Percentiles rank a stretch among this genome's conserved stretches.
Evolutionary conservation across 2,888 invertebrate species (phyloP).

Genomic region (Caenorhabditis sp.): DNA sequence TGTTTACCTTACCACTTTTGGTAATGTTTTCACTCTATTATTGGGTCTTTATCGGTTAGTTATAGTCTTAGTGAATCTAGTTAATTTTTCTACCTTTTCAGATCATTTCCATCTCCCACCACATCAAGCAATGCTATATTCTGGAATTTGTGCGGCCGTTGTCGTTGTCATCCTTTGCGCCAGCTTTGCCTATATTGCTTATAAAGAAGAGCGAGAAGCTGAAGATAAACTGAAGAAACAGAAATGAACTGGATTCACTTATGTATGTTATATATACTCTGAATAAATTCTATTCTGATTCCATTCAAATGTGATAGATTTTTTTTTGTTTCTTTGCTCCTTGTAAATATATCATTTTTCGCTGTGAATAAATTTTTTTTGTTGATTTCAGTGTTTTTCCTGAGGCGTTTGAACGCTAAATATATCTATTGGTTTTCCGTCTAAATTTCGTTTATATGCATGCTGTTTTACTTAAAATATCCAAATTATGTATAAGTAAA

Average conservation of each 20-base stretch:
- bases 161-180: slow-evolving; percentile 53
- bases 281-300: neutral
- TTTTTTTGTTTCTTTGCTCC: neutral
- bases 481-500: too few species aligned
- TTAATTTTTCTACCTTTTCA: slow-evolving; percentile 21
- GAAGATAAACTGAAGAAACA: slow-evolving; percentile 39
- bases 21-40: slow-evolving; percentile 60
- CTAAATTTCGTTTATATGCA: too few species aligned
- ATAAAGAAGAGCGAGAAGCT: slow-evolving; percentile 57
- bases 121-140: slow-evolving; percentile 57
- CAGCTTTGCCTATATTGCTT: slow-evolving; percentile 59
- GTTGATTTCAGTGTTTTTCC: neutral
- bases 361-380: neutral
- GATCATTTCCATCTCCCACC: slow-evolving; percentile 54
- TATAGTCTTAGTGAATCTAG: neutral
- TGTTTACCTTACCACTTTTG: slow-evolving; percentile 61
- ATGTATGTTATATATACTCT: neutral
- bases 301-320: neutral
- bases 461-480: too few species aligned
- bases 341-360: neutral
- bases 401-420: neutral
- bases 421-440: too few species aligned
- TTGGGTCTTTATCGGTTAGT: slow-evolving; percentile 60
- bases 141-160: slow-evolving; percentile 52
- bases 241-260: slow-evolving; percentile 10